phyloP scores from a whole-genome alignment of 2,888 invertebrate species.

The Antheraea assamensis region DNA sequence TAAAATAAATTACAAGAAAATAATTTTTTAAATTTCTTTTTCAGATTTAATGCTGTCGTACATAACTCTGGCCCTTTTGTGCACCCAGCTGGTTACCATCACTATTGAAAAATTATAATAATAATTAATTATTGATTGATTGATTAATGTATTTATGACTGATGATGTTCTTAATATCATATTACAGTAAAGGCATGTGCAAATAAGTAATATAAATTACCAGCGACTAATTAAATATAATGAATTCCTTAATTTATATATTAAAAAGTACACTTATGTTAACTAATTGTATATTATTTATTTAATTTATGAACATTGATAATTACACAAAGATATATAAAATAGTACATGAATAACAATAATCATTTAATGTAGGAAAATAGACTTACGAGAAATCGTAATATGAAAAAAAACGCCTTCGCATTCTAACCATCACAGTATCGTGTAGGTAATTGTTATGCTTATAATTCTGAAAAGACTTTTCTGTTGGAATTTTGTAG shows the following conservation, averaged over 20 bases:
- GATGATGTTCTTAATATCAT: neutral
- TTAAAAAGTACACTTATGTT: neutral
- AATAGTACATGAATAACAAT: neutral
- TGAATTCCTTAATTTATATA: neutral
- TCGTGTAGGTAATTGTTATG: no score
- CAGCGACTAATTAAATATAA: no score
- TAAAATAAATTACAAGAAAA: no score
- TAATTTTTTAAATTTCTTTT: neutral
- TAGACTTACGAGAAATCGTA: neutral
- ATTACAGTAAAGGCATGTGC: neutral
- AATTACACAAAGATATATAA: neutral
- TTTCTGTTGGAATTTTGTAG: neutral
- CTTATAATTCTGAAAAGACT: neutral
- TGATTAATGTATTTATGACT: neutral
- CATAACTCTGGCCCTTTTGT: conserved; percentile 51
- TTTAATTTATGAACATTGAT: neutral
- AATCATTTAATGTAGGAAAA: neutral
- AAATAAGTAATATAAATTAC: neutral
- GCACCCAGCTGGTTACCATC: conserved; percentile 42
- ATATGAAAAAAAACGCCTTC: neutral
- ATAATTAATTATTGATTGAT: neutral
- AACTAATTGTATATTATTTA: neutral
- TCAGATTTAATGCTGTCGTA: conserved; percentile 53
- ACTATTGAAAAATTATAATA: conserved; percentile 29
- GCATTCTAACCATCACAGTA: no score